Base-by-base conservation (phyloP, 2,797 vertebrate genomes). In the Cetoscarus ocellatus region DNA sequence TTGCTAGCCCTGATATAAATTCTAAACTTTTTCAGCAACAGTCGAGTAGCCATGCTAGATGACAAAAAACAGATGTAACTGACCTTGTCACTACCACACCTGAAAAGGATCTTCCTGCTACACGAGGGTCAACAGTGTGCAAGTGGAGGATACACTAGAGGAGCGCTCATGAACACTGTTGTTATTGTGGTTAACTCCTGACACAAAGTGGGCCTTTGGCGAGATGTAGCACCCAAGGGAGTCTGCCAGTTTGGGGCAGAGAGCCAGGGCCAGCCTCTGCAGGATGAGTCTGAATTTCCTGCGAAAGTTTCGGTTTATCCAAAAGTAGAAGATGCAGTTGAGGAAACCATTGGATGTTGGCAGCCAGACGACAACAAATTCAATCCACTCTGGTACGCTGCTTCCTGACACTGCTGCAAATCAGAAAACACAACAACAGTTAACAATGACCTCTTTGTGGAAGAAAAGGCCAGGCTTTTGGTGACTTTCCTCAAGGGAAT, bases 261-360 rank as follows among this genome's bases (percentile, higher is more conserved):
- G 19, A n/a, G 75, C n/a, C 49, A 88, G 75, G 79, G 75, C 89
- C 27, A 94, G 65, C 67, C 80, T 90, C 34, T 83, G 91, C 14
- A 95, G 74, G 5, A 95, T 52, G 0, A 89, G 74, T 74, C 84
- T 79, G 77, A 96, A 96, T 81, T 96, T 97, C 63, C 88, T 92
- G 47, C 95, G 91, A 82, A 97, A 97, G 88, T 88, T 95, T 74
- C 77, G 91, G 87, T 96, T 97, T 77, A 95, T 93, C 95, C 96
- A 96, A 85, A 96, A 97, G 91, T 97, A 97, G 86, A 96, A 96
- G 89, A 97, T 95, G 77, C 95, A 96, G 90, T 97, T 97, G 85
- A 97, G 95, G 82, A 97, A 96, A 56, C 96, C 95, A 7, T 96
- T 97, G 81, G 94, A 94, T 7, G 94, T 95, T 8, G 96, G 96